A percentile compares a stretch with the other conserved stretches of the same genome.
These are phyloP conservation scores for Bombus haemorrhoidalis DNA, from an alignment of 1,140 invertebrate genomes.

Conservation along the genomic window DNA sequence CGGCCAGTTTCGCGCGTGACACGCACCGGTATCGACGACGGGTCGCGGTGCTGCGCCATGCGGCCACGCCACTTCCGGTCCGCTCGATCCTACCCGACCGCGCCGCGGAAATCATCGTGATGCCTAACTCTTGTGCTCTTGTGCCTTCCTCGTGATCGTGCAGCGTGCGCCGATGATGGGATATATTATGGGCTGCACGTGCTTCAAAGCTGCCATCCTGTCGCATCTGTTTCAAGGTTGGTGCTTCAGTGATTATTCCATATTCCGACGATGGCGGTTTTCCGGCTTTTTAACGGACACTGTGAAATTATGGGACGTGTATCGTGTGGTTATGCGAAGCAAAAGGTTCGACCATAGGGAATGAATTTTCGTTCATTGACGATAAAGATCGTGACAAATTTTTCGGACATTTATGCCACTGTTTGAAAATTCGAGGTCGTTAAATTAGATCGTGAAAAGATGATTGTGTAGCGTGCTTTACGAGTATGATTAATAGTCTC, in stretches of 20 bases:
- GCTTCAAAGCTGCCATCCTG: constrained; percentile 89
- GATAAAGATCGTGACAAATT: no score
- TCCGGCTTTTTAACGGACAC: no score
- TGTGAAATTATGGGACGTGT: no score
- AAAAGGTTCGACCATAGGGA: no score
- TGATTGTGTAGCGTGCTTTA: no score
- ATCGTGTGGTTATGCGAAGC: no score
- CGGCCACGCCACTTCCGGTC: constrained; percentile 65
- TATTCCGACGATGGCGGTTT: background rate
- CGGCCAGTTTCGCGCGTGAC: constrained; percentile 22
- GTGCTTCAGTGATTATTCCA: constrained; percentile 28
- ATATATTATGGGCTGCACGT: constrained; percentile 94
- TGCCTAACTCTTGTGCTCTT: constrained; percentile 4
- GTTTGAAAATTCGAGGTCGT: no score
- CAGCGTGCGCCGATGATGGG: constrained; percentile 64
- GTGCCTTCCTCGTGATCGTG: constrained; percentile 20
- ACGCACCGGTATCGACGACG: constrained; percentile 17
- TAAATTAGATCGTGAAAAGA: no score
- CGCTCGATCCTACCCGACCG: constrained; percentile 43
- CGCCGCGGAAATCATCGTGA: constrained; percentile 21
- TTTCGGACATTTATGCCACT: no score
- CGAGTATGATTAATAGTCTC: no score
- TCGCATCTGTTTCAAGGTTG: constrained; percentile 80
- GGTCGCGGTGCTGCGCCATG: constrained; percentile 70
- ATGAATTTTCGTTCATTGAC: no score